Percentiles rank a stretch among this genome's conserved stretches.
These are phyloP conservation scores for Peromyscus nudipes DNA, from an alignment of 2,797 vertebrate species.

Conservation along the genomic window DNA sequence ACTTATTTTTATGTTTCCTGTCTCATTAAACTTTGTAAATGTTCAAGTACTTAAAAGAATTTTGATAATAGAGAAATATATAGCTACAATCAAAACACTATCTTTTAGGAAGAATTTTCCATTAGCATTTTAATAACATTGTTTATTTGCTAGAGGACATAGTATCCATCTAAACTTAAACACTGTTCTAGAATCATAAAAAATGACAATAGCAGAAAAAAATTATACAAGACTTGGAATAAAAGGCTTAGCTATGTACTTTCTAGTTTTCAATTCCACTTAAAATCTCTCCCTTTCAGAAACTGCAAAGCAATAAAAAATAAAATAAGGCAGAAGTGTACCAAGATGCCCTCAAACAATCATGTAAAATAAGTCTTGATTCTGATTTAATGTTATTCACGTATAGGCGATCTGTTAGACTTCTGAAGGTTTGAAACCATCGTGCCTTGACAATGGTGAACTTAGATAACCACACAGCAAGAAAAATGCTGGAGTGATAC, in stretches of 20 bases:
- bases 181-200: neutral
- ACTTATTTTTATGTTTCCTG: constrained; percentile 24
- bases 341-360: constrained; percentile 21
- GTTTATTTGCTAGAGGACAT: neutral
- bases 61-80: constrained; percentile 36
- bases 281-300: constrained; percentile 6
- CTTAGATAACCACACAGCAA: neutral
- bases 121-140: constrained; percentile 25
- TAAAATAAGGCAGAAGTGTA: neutral
- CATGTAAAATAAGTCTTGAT: neutral
- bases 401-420: neutral
- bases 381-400: neutral
- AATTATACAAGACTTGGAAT: neutral
- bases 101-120: constrained; percentile 30
- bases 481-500: constrained; percentile 79
- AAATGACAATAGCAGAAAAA: constrained; percentile 35
- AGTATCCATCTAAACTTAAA: constrained; percentile 2
- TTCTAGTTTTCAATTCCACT: constrained; percentile 42
- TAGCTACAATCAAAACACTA: neutral
- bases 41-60: constrained; percentile 13
- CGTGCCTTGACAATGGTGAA: neutral
- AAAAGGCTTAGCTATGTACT: constrained; percentile 12
- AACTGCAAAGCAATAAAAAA: constrained; percentile 51
- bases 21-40: constrained; percentile 44
- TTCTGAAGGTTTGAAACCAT: neutral